Base-by-base conservation (phyloP, 2,888 invertebrate genomes). In the Opisthograptis luteolata region DNA sequence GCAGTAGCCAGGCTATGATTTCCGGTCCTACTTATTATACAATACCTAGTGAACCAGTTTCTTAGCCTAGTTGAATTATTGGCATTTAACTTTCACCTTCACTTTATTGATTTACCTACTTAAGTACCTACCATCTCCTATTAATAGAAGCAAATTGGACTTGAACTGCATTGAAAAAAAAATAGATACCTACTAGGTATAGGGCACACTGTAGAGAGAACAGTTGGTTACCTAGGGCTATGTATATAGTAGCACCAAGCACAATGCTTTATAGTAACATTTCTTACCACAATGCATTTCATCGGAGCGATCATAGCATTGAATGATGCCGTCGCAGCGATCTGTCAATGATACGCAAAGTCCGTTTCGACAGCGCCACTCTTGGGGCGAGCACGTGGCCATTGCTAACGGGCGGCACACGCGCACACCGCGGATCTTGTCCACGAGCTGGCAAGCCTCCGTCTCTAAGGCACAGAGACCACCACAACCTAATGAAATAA, bases 301-400 rank as follows among this genome's bases (percentile, higher is more conserved):
- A 78, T 96, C 95, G 10, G 94, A 93, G 73, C 93, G 92, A 74
- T 95, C 94, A 63, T 93, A 94, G 79, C 96, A 96, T 73, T 96
- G 93, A 67, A 94, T 91, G 44, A 92, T 87, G 8, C 95, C 95
- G 72, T 96, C 94, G 78, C 96, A 96, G 20, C 93, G 92, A 48
- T 93, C 93, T 17, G 84, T 86, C 24, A 85, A 78, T 0, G 93
- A 89, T 35, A 95, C 93, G 70, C 95, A 96, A 48, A 94, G 89
- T 10, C 92, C 92, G 68, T 95, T 94, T n/a, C 92, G 92, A 72
- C 96, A 96, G 43, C 93, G 93, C 93, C 95, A 95, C 68, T 94
- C 93, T 47, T 92, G 88, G 17, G 92, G 80, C 9, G 93, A 87
- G 66, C 95, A 96, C 32, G 91, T 85, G 41, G 92, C 90, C 44